These are phyloP conservation scores for Tigriopus japonicus DNA, from an alignment of 1,140 invertebrate species.

Conservation along the genomic window DNA sequence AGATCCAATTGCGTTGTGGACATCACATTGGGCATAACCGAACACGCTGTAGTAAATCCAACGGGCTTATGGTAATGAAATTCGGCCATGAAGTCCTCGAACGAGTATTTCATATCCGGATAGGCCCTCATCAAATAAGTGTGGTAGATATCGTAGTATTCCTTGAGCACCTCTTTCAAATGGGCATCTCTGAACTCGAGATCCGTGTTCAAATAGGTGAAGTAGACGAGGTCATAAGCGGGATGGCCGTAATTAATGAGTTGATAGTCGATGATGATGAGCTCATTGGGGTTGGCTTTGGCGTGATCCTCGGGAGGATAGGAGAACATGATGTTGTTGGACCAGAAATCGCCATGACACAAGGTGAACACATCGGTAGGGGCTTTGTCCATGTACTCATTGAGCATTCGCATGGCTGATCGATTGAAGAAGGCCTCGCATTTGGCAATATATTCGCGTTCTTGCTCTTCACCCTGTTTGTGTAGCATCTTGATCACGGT, in stretches of 20 bases:
- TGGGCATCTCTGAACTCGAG: not conserved
- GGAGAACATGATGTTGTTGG: slow-evolving; percentile 15
- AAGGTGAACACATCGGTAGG: not conserved
- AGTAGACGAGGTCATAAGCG: slow-evolving; percentile 6
- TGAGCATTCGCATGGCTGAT: not conserved
- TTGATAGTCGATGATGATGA: slow-evolving; percentile 7
- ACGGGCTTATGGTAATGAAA: not conserved
- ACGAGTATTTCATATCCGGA: not conserved
- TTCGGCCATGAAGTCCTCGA: not conserved
- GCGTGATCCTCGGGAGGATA: not conserved
- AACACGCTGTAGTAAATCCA: not conserved
- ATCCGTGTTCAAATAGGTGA: slow-evolving; percentile 2
- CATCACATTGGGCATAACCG: not conserved
- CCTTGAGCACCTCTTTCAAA: not conserved
- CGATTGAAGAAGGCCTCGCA: not conserved
- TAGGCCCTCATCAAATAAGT: not conserved
- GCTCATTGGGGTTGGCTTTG: not conserved
- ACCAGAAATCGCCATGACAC: slow-evolving; percentile 15
- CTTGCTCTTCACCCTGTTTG: not conserved
- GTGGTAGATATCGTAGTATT: not conserved
- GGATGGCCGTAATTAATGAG: slow-evolving; percentile 9
- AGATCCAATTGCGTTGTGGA: not conserved
- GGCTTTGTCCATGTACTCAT: not conserved
- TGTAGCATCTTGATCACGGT: slow-evolving; percentile 2
- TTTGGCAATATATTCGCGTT: not conserved